Evolutionary conservation across 2,888 invertebrate species (phyloP), one percentile per base, ranked within the genome.

Genomic region (Eupithecia subfuscata): DNA sequence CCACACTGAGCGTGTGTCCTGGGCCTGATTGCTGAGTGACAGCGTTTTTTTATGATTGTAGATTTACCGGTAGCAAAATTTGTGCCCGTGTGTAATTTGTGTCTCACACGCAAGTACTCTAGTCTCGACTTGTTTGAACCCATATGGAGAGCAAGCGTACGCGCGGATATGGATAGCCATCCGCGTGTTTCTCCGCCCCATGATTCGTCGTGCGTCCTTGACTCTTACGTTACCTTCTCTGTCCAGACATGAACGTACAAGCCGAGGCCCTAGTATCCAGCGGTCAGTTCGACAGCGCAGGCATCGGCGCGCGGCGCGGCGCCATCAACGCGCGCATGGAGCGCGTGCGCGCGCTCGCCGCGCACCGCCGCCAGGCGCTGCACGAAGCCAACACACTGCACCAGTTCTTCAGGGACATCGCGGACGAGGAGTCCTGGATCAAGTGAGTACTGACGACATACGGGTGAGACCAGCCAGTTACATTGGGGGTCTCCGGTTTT

Each of bases 371-470:
- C 87, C 97, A 98, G 12, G 96, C 98, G 48, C 96, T 99, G 76
- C 98, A 98, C 91, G 99, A 99, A 93, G 99, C 99, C 64, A 98
- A 99, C 89, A 99, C 99, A 9, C 96, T 99, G 88, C 99, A 99
- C 92, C 99, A 99, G 95, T 99, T 99, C 97, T 98, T 99, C 96
- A 95, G 99, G 73, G 99, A 99, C 90, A 99, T 99, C 89, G 99
- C 99, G 80, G 99, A 99, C 89, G 99, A 99, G 94, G 99, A 99
- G 93, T 98, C 99, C 11, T 99, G 99, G 99, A 99, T 99, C 91
- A 99, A 99, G 97, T 97, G 78, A 83, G 90, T 87, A 25, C 4
- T 25, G 34, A 5, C 16, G 45, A 3, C 18, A 45, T 45, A 45
- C 16, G 45, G 16, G 4, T 1, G 6, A 18, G 14, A 16, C 7